These are phyloP conservation scores for Acronicta aceris DNA, from an alignment of 2,888 invertebrate species.

Conservation along the genomic window DNA sequence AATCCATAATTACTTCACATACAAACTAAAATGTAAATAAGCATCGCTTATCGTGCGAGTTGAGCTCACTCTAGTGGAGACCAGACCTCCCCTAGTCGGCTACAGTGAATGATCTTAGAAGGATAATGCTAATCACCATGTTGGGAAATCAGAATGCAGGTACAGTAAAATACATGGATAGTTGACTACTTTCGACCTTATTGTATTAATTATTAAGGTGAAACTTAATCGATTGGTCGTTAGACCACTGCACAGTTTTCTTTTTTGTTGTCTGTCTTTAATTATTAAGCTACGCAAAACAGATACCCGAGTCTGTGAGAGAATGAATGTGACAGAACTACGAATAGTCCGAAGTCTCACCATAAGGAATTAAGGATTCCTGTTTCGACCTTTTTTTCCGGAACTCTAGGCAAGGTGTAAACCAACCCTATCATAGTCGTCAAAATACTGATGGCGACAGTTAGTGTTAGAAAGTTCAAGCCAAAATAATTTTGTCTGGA, in stretches of 20 bases:
- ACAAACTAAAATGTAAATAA: constrained; percentile 42
- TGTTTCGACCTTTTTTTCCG: no score
- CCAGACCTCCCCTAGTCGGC: constrained; percentile 27
- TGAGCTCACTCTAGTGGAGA: constrained; percentile 35
- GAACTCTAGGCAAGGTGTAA: no score
- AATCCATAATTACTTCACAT: constrained; percentile 27
- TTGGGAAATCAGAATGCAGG: constrained; percentile 1
- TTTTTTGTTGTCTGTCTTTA: background rate
- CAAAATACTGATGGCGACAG: no score
- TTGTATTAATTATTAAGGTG: background rate
- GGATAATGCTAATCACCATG: constrained; percentile 35
- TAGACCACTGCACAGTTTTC: background rate
- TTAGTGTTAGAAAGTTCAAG: no score
- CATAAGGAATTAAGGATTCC: no score
- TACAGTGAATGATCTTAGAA: constrained; percentile 20
- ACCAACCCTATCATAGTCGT: no score
- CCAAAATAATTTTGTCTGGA: no score
- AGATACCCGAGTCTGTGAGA: no score
- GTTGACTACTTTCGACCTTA: background rate
- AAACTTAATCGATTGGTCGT: background rate
- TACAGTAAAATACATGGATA: background rate
- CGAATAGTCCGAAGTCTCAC: no score
- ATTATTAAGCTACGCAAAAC: background rate
- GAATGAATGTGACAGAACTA: no score
- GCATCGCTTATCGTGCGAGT: constrained; percentile 26